Conservation (phyloP, 2,113 vertebrate species). For the Turdus rufiventris region DNA sequence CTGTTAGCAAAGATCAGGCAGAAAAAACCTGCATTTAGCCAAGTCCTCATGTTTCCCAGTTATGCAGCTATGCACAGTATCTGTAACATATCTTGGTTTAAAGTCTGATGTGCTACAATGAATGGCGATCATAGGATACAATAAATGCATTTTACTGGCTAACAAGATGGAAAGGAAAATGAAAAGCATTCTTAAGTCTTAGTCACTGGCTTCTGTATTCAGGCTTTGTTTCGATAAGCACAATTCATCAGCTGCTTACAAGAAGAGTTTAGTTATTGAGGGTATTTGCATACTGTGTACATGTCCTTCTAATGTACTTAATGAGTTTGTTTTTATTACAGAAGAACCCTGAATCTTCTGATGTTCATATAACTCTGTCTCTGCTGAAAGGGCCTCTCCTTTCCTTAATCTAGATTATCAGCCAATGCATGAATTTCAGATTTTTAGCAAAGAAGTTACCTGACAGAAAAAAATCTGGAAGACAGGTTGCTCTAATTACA, state of each 20-base stretch:
- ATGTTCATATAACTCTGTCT: background rate
- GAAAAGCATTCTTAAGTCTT: background rate
- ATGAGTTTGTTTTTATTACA: slow-evolving; percentile 16
- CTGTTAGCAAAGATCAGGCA: background rate
- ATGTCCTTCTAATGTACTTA: background rate
- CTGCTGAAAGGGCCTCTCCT: background rate
- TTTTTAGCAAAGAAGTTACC: background rate
- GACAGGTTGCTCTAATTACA: background rate
- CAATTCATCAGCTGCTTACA: slow-evolving; percentile 22
- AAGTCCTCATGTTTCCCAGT: background rate
- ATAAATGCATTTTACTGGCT: slow-evolving; percentile 5
- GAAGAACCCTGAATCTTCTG: background rate
- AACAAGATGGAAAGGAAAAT: slow-evolving; percentile 1
- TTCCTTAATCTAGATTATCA: background rate
- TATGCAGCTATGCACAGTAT: background rate
- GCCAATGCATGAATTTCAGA: background rate
- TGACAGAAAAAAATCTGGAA: background rate
- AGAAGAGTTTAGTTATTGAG: slow-evolving; percentile 39
- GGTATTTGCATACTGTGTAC: background rate
- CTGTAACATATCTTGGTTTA: background rate
- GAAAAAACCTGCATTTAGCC: background rate
- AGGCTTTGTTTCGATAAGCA: background rate
- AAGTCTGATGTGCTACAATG: background rate
- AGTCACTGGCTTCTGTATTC: background rate
- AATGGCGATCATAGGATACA: background rate